Evolutionary conservation across 1,140 invertebrate genomes (phyloP).

Genomic region (Meteorus sp.): DNA sequence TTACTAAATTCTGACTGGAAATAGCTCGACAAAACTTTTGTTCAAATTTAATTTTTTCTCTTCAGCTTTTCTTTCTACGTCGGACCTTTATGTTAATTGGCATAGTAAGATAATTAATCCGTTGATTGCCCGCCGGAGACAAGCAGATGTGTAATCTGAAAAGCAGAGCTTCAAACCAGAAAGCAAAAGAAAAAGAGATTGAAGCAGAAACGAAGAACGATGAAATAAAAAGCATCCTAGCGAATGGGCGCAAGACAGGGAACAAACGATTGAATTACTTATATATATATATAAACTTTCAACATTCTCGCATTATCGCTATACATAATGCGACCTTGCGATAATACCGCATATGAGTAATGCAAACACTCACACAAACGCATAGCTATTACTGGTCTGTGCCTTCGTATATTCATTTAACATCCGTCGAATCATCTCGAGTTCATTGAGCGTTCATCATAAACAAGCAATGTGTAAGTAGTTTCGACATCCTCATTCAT

Average conservation of each 20-base stretch:
- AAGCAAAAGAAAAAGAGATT: not conserved
- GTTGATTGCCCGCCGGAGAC: not conserved
- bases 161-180: too few relatives aligned
- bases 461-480: not conserved
- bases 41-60: too few relatives aligned
- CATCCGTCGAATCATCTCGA: not conserved
- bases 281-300: too few relatives aligned
- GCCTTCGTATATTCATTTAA: not conserved
- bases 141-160: constrained; percentile 4
- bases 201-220: not conserved
- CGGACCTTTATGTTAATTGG: constrained; percentile 6
- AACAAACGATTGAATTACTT: too few relatives aligned
- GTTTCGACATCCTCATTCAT: not conserved
- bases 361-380: constrained; percentile 3
- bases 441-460: not conserved
- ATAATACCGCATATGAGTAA: not conserved
- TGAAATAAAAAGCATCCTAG: not conserved
- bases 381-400: too few relatives aligned
- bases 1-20: not conserved
- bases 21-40: not conserved
- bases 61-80: not conserved
- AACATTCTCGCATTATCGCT: not conserved
- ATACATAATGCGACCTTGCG: constrained; percentile 5
- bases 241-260: too few relatives aligned
- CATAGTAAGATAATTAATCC: constrained; percentile 4